Evolutionary conservation across 2,797 vertebrate species (phyloP).

Genomic region (Paedocypris micromegethes): DNA sequence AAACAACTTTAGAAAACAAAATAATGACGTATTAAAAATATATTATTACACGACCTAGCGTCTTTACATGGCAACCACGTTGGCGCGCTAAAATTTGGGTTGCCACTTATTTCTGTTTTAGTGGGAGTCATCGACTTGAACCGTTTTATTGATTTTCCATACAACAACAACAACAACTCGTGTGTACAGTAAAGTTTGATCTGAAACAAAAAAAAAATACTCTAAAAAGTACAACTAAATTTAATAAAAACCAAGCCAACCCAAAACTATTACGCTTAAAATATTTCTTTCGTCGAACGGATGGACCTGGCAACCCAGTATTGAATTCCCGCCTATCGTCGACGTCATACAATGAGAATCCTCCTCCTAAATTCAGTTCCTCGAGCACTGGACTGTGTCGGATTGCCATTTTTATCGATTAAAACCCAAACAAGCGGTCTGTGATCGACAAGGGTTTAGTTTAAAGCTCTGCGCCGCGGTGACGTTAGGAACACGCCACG

Average conservation of each 20-base stretch:
- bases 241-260: too few relatives aligned
- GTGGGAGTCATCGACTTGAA: too few relatives aligned
- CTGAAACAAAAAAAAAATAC: too few relatives aligned
- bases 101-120: constrained; percentile 26
- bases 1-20: neutral
- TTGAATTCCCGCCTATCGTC: constrained; percentile 19
- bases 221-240: too few relatives aligned
- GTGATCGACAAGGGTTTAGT: neutral
- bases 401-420: constrained; percentile 31
- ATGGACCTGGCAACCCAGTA: constrained; percentile 39
- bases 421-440: constrained; percentile 34
- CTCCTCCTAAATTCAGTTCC: constrained; percentile 41
- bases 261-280: too few relatives aligned
- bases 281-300: too few relatives aligned
- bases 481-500: neutral
- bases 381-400: constrained; percentile 32
- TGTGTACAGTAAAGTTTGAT: too few relatives aligned
- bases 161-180: too few relatives aligned
- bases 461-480: neutral
- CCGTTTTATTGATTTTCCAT: too few relatives aligned
- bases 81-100: constrained; percentile 50
- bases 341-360: constrained; percentile 50
- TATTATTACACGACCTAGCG: too few relatives aligned
- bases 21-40: too few relatives aligned
- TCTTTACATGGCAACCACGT: constrained; percentile 14